Base-by-base conservation (phyloP, 2,888 invertebrate species). In the Malachius bipustulatus region DNA sequence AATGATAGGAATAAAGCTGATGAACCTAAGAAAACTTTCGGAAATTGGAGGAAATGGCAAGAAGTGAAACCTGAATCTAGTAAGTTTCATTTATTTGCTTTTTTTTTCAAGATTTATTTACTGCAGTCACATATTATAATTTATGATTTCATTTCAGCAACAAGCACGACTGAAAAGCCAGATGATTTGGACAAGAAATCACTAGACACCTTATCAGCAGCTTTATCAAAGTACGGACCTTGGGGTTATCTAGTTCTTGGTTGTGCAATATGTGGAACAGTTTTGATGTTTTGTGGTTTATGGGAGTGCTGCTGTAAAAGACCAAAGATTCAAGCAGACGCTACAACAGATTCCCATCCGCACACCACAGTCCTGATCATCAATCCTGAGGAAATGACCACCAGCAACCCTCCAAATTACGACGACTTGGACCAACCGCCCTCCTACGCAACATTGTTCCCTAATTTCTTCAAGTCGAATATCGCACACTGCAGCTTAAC, bases 161-260 rank as follows among this genome's bases (percentile, higher is more conserved):
- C n/a, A n/a, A n/a, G n/a, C n/a, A n/a, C n/a, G n/a, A 44, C 41
- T 9, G 14, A 14, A 11, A 39, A 39, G 16, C 39, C 43, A 8
- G 37, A 40, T 26, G 40, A 43, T 13, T 34, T 35, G 2, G 39
- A 39, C 4, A 48, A 48, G 29, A 51, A 46, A 37, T 40, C 48
- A 2, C 43, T 42, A 4, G 52, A 53, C n/a, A 60, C 63, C 2
- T 50, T 67, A 9, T 64, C 66, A 8, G 71, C 71, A 4, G 75
- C 75, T 29, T 59, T 79, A 42, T 73, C 75, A 39, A 77, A 76
- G 35, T 79, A 79, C 55, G 79, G 79, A 0, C 77, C 79, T 0
- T 79, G 79, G 79, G 78, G 78, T 46, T 79, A 79, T 52, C 64
- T 79, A 24, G 75, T 79, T 57, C 66, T 79, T 35, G 78, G 77